Evolutionary conservation across 2,888 invertebrate genomes (phyloP), one percentile per base, ranked within the genome.

Genomic region (Cheilosia impressa): DNA sequence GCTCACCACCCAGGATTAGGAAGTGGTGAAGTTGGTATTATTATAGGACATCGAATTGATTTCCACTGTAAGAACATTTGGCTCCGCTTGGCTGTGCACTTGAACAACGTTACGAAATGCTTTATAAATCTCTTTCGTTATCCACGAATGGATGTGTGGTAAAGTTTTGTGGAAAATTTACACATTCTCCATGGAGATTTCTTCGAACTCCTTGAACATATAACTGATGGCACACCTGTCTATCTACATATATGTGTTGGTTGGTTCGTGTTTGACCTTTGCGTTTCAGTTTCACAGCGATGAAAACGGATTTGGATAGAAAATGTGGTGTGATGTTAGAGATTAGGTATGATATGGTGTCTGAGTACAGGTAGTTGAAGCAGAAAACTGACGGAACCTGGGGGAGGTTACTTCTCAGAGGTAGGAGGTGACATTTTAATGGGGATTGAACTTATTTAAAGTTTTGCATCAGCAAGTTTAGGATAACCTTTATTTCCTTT

Each of bases 31-130:
- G 41, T 24, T 15, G 38, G 47, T 17, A 24, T 55, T 80, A 80
- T 66, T 73, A 31, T 9, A 73, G 53, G 45, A 60, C 53, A 60
- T 47, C 53, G 53, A 73, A 73, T 73, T 80, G 79, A 73, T 73
- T 80, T 60, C 72, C 45, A n/a, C 34, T 53, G 31, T 52, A 62
- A 31, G 31, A 9, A 17, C 62, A 19, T 13, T 22, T 47, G 13
- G 57, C 5, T 38, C 38, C 41, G 27, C 27, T 50, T 24, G 22
- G 22, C 10, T 47, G 55, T 34, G 55, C 17, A 24, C 17, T 31
- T 4, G 15, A 38, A 72, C 34, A 53, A 55, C 45, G 53, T 73
- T 31, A 53, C 55, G 34, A 73, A 73, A 55, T 63, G 63, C 45
- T 63, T 73, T 62, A 55, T 22, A 73, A 73, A 73, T 53, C 63